phyloP scores from a whole-genome alignment of 37 sponge, comb jelly and placozoan genomes.

The Bolinopsis microptera region DNA sequence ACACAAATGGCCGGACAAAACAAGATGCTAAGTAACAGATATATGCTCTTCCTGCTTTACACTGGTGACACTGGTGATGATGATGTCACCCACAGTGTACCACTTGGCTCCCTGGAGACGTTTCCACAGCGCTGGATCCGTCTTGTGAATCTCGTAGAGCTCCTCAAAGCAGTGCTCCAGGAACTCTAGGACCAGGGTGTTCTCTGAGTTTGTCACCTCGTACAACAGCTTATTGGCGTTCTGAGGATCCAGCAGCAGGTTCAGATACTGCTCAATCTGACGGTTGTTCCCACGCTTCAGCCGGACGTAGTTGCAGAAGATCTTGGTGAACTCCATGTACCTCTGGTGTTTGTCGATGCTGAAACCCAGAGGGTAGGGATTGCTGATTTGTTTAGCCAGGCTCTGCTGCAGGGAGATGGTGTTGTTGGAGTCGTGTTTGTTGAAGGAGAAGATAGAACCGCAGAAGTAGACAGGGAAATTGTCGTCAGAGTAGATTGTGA shows the following conservation, averaged over 20 bases:
- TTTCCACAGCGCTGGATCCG: neutral
- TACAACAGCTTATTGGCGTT: neutral
- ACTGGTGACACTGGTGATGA: neutral
- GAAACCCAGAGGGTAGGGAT: constrained; percentile 24
- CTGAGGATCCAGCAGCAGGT: neutral
- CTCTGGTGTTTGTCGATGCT: neutral
- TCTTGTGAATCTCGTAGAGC: constrained; percentile 3
- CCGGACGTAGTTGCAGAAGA: constrained; percentile 47
- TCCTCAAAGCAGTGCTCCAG: constrained; percentile 36
- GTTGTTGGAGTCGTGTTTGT: neutral
- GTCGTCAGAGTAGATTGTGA: constrained; percentile 37
- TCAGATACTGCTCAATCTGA: neutral
- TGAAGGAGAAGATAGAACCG: constrained; percentile 32
- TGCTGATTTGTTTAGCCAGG: neutral
- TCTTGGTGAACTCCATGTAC: constrained; percentile 46
- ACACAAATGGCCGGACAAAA: too few relatives aligned
- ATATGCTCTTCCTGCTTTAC: neutral
- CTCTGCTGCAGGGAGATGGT: neutral
- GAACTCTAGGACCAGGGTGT: neutral
- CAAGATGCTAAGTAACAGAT: neutral
- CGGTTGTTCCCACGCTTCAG: neutral
- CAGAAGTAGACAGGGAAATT: constrained; percentile 28
- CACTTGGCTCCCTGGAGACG: neutral
- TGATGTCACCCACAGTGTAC: neutral
- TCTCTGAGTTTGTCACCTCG: neutral